Conservation (phyloP, 2,113 vertebrate species). For the Bubo bubo region DNA sequence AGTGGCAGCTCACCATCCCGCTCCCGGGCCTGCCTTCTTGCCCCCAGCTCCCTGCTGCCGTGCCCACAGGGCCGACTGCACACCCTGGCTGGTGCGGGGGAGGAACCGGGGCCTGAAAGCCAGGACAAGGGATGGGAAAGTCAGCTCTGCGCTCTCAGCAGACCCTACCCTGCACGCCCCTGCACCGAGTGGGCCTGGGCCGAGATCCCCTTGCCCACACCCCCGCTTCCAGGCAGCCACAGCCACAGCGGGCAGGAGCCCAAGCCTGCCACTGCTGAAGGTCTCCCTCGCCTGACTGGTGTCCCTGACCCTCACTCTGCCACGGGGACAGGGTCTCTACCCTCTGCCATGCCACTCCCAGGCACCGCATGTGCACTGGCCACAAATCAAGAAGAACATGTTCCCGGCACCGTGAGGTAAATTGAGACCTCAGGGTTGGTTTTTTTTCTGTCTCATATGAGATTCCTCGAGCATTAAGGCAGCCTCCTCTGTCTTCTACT, state of each 20-base stretch:
- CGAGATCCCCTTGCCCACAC: background rate
- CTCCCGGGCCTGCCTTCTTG: background rate
- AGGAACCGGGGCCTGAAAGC: background rate
- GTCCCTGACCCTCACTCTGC: background rate
- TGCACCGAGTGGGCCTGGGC: background rate
- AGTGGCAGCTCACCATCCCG: no score
- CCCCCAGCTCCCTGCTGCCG: background rate
- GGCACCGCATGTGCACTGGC: background rate
- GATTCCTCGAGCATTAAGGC: background rate
- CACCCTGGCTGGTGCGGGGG: background rate
- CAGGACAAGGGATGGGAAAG: background rate
- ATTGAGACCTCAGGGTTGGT: background rate
- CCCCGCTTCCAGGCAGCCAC: background rate
- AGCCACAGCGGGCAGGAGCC: background rate
- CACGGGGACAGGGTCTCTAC: no score
- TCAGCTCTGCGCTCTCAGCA: background rate
- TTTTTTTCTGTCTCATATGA: background rate
- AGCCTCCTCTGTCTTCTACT: background rate
- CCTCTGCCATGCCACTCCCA: background rate
- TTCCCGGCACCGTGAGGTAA: background rate
- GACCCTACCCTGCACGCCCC: no score
- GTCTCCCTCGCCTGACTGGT: no score
- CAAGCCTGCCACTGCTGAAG: fast-evolving
- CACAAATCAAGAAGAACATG: background rate
- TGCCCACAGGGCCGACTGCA: background rate